These are phyloP conservation scores for Hololepta plana DNA, from an alignment of 2,888 invertebrate genomes.

Conservation along the genomic window DNA sequence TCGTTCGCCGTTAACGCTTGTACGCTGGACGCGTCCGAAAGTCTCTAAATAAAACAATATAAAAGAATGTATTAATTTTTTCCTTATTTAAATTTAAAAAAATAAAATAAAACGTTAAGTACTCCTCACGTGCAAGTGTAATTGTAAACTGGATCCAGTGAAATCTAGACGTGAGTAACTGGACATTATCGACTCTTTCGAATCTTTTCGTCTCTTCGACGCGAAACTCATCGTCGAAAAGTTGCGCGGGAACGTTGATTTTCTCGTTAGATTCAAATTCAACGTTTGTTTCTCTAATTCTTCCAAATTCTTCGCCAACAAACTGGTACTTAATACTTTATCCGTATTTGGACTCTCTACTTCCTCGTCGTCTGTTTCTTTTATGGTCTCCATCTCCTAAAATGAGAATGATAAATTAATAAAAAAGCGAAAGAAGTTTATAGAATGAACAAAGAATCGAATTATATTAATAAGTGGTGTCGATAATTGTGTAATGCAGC, in stretches of 20 bases:
- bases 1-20: constrained; percentile 21
- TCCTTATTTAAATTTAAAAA: not conserved
- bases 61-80: constrained; percentile 3
- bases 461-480: too few species aligned
- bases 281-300: constrained; percentile 19
- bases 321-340: constrained; percentile 19
- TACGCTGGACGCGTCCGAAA: constrained; percentile 5
- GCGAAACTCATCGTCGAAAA: constrained; percentile 25
- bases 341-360: constrained; percentile 30
- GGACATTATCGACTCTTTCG: constrained; percentile 48
- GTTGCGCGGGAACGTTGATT: constrained; percentile 25
- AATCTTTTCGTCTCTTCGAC: constrained; percentile 17
- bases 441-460: too few species aligned
- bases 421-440: too few species aligned
- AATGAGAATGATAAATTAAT: too few species aligned
- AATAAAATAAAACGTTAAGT: constrained; percentile 2
- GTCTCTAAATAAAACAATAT: constrained; percentile 3
- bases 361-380: constrained; percentile 46
- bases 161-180: constrained; percentile 58
- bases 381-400: constrained; percentile 51
- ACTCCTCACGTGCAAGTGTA: constrained; percentile 40
- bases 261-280: constrained; percentile 17
- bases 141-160: constrained; percentile 51
- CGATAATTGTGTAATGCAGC: too few species aligned
- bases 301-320: constrained; percentile 20